Percentiles rank a stretch among this genome's conserved stretches.
Conservation (phyloP, 2,888 invertebrate species). For the Junonia oenone region DNA sequence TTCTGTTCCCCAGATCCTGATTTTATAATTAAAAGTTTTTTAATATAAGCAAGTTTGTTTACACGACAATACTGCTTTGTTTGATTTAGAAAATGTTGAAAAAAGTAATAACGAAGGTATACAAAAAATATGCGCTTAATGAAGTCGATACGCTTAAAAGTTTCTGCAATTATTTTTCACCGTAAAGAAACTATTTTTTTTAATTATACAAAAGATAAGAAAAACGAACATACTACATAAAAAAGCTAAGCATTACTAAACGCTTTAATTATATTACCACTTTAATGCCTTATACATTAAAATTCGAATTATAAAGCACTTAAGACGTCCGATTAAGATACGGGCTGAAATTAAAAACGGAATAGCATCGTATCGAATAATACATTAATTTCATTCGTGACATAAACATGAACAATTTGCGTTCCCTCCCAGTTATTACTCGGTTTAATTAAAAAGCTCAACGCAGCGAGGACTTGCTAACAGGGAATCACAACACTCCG, state of each 20-base stretch:
- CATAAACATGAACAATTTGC: slow-evolving; percentile 17
- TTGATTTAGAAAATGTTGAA: slow-evolving; percentile 5
- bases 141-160: too few relatives aligned
- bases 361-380: slow-evolving; percentile 13
- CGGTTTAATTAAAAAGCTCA: slow-evolving; percentile 69
- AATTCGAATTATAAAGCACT: too few relatives aligned
- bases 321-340: background rate
- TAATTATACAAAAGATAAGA: background rate
- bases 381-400: slow-evolving; percentile 24
- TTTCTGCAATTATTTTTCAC: background rate
- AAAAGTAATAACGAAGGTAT: slow-evolving; percentile 10
- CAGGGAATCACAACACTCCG: slow-evolving; percentile 59
- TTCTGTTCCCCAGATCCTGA: background rate
- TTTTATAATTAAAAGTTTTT: slow-evolving; percentile 2
- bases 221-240: background rate
- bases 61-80: slow-evolving; percentile 2
- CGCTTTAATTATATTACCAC: background rate
- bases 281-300: too few relatives aligned
- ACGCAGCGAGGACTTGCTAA: slow-evolving; percentile 54
- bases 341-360: background rate
- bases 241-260: background rate
- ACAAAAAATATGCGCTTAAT: background rate
- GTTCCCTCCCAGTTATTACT: slow-evolving; percentile 41
- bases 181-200: background rate
- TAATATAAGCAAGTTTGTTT: slow-evolving; percentile 12